phyloP scores from a whole-genome alignment of 2,113 vertebrate species.

The Colius striatus region DNA sequence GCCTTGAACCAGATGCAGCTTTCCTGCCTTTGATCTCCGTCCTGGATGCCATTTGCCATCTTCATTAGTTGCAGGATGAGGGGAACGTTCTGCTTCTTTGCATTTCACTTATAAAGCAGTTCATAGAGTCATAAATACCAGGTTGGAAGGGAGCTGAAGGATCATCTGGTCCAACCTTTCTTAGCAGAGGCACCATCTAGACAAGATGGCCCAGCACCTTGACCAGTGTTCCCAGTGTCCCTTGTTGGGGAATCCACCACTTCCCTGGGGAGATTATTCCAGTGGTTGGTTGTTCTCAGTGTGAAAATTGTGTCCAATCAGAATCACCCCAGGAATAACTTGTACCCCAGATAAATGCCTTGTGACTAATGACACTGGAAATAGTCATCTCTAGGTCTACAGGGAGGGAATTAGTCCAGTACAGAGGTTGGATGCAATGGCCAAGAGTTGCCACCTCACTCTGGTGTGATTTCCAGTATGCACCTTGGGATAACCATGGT shows the following conservation, averaged over 20 bases:
- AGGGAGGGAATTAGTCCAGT: too few relatives aligned
- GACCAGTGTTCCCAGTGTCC: not conserved
- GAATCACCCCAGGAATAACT: not conserved
- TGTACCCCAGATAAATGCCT: not conserved
- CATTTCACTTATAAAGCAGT: too few relatives aligned
- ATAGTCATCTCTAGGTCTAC: not conserved
- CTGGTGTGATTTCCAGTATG: not conserved
- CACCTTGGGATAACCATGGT: not conserved
- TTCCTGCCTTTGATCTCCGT: conserved; percentile 10
- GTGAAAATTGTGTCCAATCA: not conserved
- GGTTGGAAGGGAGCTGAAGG: not conserved
- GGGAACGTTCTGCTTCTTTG: not conserved
- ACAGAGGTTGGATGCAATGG: not conserved
- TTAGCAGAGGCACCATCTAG: not conserved
- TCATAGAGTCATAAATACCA: not conserved
- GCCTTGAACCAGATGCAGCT: not conserved
- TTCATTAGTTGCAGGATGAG: not conserved
- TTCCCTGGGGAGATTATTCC: not conserved
- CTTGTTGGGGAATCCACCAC: too few relatives aligned
- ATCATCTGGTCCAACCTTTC: not conserved
- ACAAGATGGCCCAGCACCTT: not conserved
- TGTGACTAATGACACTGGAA: not conserved
- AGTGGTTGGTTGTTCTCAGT: not conserved
- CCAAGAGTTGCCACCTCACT: not conserved
- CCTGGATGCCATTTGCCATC: not conserved